phyloP scores from a whole-genome alignment of 2,113 vertebrate genomes.

The Macrotus californicus region DNA sequence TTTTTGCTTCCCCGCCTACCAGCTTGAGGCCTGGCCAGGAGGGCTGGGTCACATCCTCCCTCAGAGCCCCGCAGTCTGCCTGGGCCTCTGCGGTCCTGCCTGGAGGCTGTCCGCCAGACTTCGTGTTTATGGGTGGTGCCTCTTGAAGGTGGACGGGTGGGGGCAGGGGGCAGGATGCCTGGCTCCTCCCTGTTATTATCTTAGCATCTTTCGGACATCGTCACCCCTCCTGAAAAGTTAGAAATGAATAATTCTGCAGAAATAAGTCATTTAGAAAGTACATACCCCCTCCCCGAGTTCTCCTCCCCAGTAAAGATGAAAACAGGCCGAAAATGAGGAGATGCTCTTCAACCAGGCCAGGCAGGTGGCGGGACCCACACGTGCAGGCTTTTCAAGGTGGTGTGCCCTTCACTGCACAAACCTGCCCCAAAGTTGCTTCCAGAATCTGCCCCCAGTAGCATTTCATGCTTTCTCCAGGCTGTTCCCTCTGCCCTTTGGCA shows the following conservation, averaged over 20 bases:
- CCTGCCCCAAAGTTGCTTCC: fast-evolving
- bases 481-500: fast-evolving
- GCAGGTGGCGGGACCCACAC: not conserved
- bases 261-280: constrained; percentile 59
- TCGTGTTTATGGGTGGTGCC: not conserved
- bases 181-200: not conserved
- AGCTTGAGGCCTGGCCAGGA: fast-evolving
- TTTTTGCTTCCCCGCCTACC: not conserved
- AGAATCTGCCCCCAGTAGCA: fast-evolving
- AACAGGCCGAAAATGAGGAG: not conserved
- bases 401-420: fast-evolving
- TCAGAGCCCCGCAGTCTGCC: fast-evolving
- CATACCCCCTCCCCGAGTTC: not conserved
- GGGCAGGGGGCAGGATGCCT: not conserved
- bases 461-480: not conserved
- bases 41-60: not conserved
- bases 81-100: fast-evolving
- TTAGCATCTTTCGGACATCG: constrained; percentile 28
- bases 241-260: constrained; percentile 48
- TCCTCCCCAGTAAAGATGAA: not conserved
- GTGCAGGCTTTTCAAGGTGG: not conserved
- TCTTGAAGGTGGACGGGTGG: fast-evolving
- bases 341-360: not conserved
- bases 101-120: not conserved
- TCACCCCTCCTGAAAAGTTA: constrained; percentile 20